phyloP scores from a whole-genome alignment of 2,888 invertebrate genomes.

The Leptinotarsa peninsularis region DNA sequence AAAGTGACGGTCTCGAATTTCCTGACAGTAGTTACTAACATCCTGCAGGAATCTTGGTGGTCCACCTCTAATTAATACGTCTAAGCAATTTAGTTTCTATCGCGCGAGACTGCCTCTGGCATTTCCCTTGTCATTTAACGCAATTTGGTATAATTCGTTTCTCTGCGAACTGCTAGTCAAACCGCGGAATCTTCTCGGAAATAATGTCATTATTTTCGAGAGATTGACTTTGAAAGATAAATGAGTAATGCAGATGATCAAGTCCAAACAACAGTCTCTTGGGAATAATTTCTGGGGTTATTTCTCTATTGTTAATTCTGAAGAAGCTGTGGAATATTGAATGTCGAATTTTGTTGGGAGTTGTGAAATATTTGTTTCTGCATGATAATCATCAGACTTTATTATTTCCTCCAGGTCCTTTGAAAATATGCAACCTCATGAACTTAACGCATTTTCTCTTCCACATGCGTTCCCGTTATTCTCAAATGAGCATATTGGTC shows the following conservation, averaged over 20 bases:
- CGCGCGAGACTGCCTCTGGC: constrained; percentile 5
- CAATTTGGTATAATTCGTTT: constrained; percentile 12
- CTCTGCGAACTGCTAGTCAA: constrained; percentile 2
- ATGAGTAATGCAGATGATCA: not conserved
- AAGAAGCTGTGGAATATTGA: too few relatives aligned
- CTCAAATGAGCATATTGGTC: too few relatives aligned
- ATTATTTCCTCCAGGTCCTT: too few relatives aligned
- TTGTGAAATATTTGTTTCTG: too few relatives aligned
- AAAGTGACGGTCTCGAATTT: constrained; percentile 12
- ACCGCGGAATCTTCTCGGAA: not conserved
- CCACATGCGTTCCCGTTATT: too few relatives aligned
- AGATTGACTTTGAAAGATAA: not conserved
- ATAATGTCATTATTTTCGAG: constrained; percentile 6
- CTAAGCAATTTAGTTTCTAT: constrained; percentile 6
- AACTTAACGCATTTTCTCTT: too few relatives aligned
- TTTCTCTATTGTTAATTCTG: too few relatives aligned
- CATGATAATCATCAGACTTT: too few relatives aligned
- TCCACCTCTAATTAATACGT: constrained; percentile 20
- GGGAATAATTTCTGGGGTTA: too few relatives aligned
- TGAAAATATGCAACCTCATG: too few relatives aligned
- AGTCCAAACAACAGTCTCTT: not conserved
- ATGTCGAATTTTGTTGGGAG: too few relatives aligned
- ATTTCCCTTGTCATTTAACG: constrained; percentile 15
- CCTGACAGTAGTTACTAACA: constrained; percentile 13
- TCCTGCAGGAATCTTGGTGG: constrained; percentile 17